Percentiles rank a stretch among this genome's conserved stretches.
phyloP scores from a whole-genome alignment of 2,797 vertebrate species.

The Pelochelys cantorii region DNA sequence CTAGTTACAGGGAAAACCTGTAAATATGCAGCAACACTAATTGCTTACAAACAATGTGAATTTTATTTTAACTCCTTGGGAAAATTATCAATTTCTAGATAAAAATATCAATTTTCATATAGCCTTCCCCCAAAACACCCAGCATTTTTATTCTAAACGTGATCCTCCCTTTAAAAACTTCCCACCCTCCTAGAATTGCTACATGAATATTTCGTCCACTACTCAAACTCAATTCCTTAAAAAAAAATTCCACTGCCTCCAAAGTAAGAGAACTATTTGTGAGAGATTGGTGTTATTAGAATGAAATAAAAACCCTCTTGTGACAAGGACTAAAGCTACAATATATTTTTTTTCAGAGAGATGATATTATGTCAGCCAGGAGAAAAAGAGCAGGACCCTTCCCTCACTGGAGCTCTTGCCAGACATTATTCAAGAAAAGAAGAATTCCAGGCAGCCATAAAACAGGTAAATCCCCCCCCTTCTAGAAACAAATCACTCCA shows the following conservation, averaged over 20 bases:
- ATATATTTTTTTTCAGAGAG: fast-evolving
- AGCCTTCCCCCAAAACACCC: neutral
- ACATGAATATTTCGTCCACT: neutral
- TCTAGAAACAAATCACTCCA: neutral
- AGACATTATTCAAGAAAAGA: neutral
- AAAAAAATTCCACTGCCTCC: neutral
- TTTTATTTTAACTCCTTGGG: neutral
- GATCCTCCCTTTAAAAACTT: fast-evolving
- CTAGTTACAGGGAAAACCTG: neutral
- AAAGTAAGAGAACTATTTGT: neutral
- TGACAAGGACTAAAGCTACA: neutral
- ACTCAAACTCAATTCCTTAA: neutral
- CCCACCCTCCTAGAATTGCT: neutral
- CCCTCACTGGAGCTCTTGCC: neutral
- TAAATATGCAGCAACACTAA: neutral
- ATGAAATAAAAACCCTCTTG: neutral
- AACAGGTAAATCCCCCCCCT: neutral
- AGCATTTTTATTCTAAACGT: neutral
- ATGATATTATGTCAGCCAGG: neutral
- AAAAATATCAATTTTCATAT: neutral
- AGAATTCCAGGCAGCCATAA: neutral
- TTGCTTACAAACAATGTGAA: neutral
- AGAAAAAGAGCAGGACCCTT: neutral
- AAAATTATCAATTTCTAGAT: neutral
- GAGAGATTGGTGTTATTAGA: neutral